Conservation (phyloP, 2,797 vertebrate species). For the Pelodytes ibericus region DNA sequence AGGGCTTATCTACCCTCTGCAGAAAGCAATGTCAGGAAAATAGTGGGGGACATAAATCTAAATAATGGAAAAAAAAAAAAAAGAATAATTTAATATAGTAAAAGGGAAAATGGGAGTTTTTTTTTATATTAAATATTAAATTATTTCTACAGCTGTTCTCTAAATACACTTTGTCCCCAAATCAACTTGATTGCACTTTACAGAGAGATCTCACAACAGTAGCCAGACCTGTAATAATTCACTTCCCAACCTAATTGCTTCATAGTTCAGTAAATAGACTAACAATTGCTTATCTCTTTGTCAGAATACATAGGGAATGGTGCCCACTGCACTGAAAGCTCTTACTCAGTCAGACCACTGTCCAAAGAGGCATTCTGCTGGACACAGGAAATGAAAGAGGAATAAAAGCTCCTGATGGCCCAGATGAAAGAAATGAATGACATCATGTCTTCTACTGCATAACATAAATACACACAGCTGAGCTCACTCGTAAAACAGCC, state of each 20-base stretch:
- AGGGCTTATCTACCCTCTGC: too few relatives aligned
- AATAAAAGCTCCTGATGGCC: conserved; percentile 60
- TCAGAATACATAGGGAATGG: conserved; percentile 27
- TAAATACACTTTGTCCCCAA: too few relatives aligned
- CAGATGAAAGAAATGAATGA: conserved; percentile 60
- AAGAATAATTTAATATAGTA: too few relatives aligned
- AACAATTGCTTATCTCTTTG: conserved; percentile 24
- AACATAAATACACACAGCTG: conserved; percentile 60
- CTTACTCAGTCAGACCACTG: conserved; percentile 49
- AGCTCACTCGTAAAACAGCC: conserved; percentile 66
- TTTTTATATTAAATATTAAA: too few relatives aligned
- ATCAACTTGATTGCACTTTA: not conserved
- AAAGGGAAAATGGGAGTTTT: too few relatives aligned
- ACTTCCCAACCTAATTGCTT: conserved; percentile 4
- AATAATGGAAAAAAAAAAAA: too few relatives aligned
- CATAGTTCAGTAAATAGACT: conserved; percentile 46
- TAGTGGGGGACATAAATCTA: too few relatives aligned
- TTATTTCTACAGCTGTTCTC: too few relatives aligned
- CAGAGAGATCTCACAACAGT: not conserved
- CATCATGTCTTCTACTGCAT: conserved; percentile 60
- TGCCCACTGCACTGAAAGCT: conserved; percentile 57
- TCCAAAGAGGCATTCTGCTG: conserved; percentile 59
- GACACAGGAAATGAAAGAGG: conserved; percentile 66
- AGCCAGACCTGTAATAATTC: not conserved
- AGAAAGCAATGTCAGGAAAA: too few relatives aligned